phyloP scores from a whole-genome alignment of 2,888 invertebrate genomes.

The Dasysyrphus tricinctus region DNA sequence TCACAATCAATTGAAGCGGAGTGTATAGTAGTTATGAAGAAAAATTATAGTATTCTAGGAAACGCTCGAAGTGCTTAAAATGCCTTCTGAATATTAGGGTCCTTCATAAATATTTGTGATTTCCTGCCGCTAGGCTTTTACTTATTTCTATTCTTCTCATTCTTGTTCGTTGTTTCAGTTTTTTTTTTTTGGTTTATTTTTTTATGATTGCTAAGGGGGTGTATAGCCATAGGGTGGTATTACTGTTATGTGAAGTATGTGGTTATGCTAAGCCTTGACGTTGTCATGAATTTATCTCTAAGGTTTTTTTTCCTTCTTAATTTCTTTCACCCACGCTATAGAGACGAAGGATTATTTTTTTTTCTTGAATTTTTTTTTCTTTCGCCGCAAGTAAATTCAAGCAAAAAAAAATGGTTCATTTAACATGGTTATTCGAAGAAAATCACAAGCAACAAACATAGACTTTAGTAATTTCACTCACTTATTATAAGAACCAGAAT shows the following conservation, averaged over 20 bases:
- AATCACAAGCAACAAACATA: slow-evolving; percentile 2
- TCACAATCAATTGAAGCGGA: not conserved
- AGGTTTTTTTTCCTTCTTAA: slow-evolving; percentile 10
- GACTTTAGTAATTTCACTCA: slow-evolving; percentile 9
- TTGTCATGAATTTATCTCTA: slow-evolving; percentile 41
- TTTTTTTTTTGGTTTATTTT: not conserved
- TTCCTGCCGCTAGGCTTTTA: slow-evolving; percentile 52
- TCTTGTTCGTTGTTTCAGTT: not conserved
- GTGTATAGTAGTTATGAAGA: not conserved
- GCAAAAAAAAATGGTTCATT: slow-evolving; percentile 10
- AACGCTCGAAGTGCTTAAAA: slow-evolving; percentile 30
- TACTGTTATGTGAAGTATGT: slow-evolving; percentile 44
- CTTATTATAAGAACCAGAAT: slow-evolving; percentile 36
- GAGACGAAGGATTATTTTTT: slow-evolving; percentile 24
- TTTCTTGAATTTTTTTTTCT: not conserved
- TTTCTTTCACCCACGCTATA: not conserved
- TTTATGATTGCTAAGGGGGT: slow-evolving; percentile 34
- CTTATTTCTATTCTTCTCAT: slow-evolving; percentile 10
- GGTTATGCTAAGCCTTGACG: slow-evolving; percentile 37
- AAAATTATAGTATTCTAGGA: slow-evolving; percentile 10
- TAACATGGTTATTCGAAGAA: slow-evolving; percentile 9
- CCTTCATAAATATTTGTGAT: slow-evolving; percentile 72
- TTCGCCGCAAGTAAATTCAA: not conserved
- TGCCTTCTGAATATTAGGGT: slow-evolving; percentile 67
- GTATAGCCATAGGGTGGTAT: slow-evolving; percentile 14